Evolutionary conservation across 1,140 invertebrate species (phyloP), one percentile per base, ranked within the genome.

Genomic region (Drosophila nebulosa): DNA sequence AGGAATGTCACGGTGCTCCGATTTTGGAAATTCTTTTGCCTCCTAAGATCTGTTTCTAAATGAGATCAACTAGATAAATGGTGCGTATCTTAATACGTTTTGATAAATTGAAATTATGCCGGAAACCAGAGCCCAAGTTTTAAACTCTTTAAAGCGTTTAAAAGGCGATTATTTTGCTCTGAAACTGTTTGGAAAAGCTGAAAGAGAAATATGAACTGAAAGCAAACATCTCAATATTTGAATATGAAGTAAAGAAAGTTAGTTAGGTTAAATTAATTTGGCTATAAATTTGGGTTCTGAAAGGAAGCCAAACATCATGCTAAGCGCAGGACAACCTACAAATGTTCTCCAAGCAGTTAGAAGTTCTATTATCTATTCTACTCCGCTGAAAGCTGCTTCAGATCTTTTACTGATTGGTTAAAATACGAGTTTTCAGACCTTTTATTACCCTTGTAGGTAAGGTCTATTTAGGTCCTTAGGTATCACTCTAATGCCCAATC

Each of bases 61-160:
- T 85, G 81, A 86, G 74, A 85, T 85, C 79, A 85, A 85, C 78
- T 85, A 85, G 81, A 85, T 85, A 85, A 85, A 85, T 85, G 81
- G 81, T 85, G 74, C 74, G 81, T 85, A 85, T 85, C 81, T 81
- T 72, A 74, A 67, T 74, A 27, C 0, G 26, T 2, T 26, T 64
- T 75, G 59, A 76, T 75, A 69, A 69, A 76, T 75, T 39, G 50
- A 67, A 50, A 64, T 39, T 18, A 30, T 74, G 30, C 14, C 21
- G 42, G 22, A 36, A 42, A 18, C 18, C 21, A 0, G 14, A 30
- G 26, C 55, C 64, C 64, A 71, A 74, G 68, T 57, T 61, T 0
- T 1, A 24, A 57, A 35, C 63, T 32, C 9, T 60, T 60, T 27
- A 32, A 74, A 74, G 64, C 70, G 10, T 72, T 52, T 42, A 72